Percentiles rank a stretch among this genome's conserved stretches.
phyloP scores from a whole-genome alignment of 1,140 invertebrate species.

The Zaprionus capensis region DNA sequence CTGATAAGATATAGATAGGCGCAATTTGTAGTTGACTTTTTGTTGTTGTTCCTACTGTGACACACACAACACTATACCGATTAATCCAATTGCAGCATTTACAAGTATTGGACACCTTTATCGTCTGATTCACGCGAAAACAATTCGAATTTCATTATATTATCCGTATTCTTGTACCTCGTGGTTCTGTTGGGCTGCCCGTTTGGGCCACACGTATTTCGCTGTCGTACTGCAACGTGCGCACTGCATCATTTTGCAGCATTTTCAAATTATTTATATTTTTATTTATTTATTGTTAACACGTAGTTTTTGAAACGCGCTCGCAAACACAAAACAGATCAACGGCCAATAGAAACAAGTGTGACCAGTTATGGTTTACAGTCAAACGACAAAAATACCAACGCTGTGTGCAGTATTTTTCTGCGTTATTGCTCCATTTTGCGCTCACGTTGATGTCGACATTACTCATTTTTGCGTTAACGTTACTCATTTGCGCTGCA shows the following conservation, averaged over 20 bases:
- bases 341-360: slow-evolving; percentile 40
- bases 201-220: slow-evolving; percentile 79
- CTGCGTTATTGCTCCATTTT: not conserved
- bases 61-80: slow-evolving; percentile 44
- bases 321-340: slow-evolving; percentile 18
- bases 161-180: slow-evolving; percentile 53
- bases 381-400: slow-evolving; percentile 3
- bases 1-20: slow-evolving; percentile 78
- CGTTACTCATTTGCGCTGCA: slow-evolving; percentile 2
- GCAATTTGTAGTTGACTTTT: slow-evolving; percentile 40
- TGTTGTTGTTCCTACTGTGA: slow-evolving; percentile 34
- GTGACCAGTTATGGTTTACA: slow-evolving; percentile 7
- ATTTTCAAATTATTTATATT: slow-evolving; percentile 46
- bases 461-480: slow-evolving; percentile 27
- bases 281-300: not conserved
- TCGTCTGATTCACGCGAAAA: slow-evolving; percentile 57
- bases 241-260: slow-evolving; percentile 80
- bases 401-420: not conserved
- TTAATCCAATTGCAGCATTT: slow-evolving; percentile 61
- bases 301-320: slow-evolving; percentile 9
- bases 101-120: slow-evolving; percentile 39
- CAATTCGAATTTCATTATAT: not conserved
- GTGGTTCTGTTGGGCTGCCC: slow-evolving; percentile 54
- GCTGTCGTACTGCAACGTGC: slow-evolving; percentile 78
- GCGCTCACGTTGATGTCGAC: not conserved